A percentile compares a stretch with the other conserved stretches of the same genome.
Conservation (phyloP, 1,140 invertebrate species). For the Cyclargus thomasi region DNA sequence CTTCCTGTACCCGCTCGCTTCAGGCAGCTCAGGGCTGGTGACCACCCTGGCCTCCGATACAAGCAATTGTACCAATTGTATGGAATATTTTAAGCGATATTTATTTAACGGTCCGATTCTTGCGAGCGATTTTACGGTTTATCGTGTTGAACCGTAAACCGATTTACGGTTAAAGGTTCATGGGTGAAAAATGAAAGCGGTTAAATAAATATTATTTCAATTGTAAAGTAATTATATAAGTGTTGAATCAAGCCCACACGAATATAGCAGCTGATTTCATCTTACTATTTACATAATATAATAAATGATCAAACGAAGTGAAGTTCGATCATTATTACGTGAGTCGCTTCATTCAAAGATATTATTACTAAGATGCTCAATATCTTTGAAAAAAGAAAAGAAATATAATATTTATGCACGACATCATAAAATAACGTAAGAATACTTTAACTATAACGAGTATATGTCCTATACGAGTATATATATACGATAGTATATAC, state of each 20-base stretch:
- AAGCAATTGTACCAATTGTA: background rate
- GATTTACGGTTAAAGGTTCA: slow-evolving; percentile 14
- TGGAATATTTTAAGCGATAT: background rate
- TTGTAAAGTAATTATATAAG: slow-evolving; percentile 4
- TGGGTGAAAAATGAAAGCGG: background rate
- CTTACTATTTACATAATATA: background rate
- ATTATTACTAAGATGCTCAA: no score
- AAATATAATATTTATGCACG: no score
- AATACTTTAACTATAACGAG: no score
- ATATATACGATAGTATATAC: no score
- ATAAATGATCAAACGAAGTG: no score
- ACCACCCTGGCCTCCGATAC: no score
- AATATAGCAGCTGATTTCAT: background rate
- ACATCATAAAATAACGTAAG: no score
- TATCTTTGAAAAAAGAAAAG: no score
- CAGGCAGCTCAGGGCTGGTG: background rate
- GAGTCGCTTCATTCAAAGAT: no score
- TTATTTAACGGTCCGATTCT: slow-evolving; percentile 11
- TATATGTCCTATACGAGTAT: no score
- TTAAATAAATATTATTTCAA: slow-evolving; percentile 8
- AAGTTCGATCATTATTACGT: no score
- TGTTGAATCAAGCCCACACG: background rate
- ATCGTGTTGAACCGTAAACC: slow-evolving; percentile 11
- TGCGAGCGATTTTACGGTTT: slow-evolving; percentile 11
- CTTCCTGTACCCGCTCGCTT: no score